Evolutionary conservation across 2,888 invertebrate genomes (phyloP), one percentile per base, ranked within the genome.

Genomic region (Lasius platythorax): DNA sequence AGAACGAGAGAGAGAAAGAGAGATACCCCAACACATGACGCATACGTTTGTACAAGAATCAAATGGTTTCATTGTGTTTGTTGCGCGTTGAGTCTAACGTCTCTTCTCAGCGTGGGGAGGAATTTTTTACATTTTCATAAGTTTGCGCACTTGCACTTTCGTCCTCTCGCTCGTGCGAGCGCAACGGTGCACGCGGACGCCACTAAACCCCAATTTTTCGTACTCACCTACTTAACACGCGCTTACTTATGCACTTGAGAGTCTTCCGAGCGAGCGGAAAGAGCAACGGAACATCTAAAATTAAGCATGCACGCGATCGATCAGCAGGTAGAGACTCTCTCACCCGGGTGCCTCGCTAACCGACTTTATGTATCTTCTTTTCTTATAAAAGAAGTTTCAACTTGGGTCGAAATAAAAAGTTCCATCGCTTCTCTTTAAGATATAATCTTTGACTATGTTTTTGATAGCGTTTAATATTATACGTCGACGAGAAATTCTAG

Each of bases 281-380:
- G 84, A 79, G 76, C 66, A 68, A 79, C 53, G 67, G 75, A 68
- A 63, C 43, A 37, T 89, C 85, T 88, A 89, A 91, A 91, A 88
- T 89, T 89, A 89, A 89, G 85, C 82, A 84, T 68, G 67, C 72
- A 81, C 84, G 78, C 72, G 84, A 72, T 78, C 23, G 84, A 90
- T 87, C 79, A 86, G 87, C 84, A 90, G 72, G 84, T 86, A 90
- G 73, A 84, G 90, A 88, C 87, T 85, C 18, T 50, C 50, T 18
- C 89, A 70, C 86, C 87, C 83, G 68, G 56, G 18, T 70, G 83
- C 85, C 88, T 70, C 74, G 67, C 50, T 70, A 75, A 84, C 64
- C 66, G 68, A 61, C 82, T 72, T 73, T 75, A 50, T 18, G 18
- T 8, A 18, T 56, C 18, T 33, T 46, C 70, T 81, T 85, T 85